A percentile compares a stretch with the other conserved stretches of the same genome.
Evolutionary conservation across 2,113 vertebrate genomes (phyloP).

Genomic region (Phrynocephalus versicolor): DNA sequence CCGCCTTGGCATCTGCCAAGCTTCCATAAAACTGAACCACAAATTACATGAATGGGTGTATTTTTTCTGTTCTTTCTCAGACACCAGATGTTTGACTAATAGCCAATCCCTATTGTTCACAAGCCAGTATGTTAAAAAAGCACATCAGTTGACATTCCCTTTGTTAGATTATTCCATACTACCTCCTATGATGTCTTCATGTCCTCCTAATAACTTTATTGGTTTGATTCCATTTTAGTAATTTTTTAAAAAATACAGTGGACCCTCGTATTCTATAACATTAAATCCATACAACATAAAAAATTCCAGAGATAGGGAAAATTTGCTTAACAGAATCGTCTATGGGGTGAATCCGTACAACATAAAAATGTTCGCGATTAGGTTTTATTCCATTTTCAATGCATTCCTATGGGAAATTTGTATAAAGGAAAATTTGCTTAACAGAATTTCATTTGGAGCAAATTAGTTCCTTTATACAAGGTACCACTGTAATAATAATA

Average conservation of each 20-base stretch:
- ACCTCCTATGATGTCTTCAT: accelerated
- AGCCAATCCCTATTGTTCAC: conserved; percentile 14
- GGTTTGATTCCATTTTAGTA: accelerated
- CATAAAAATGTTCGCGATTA: too few species aligned
- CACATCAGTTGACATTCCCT: neutral
- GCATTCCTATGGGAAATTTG: too few species aligned
- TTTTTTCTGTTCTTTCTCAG: conserved; percentile 22
- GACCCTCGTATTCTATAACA: too few species aligned
- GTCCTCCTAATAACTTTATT: neutral
- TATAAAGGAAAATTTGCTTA: too few species aligned
- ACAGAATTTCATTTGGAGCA: too few species aligned
- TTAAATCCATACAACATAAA: too few species aligned
- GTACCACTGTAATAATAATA: too few species aligned
- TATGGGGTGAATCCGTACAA: too few species aligned
- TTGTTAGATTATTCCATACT: neutral
- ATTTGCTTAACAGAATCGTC: too few species aligned
- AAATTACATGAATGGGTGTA: neutral
- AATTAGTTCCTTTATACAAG: too few species aligned
- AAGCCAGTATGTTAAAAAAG: neutral
- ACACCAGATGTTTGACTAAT: neutral
- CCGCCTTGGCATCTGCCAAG: neutral
- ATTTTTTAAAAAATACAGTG: neutral
- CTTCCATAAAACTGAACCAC: neutral
- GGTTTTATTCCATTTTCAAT: too few species aligned
- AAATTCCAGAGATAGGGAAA: too few species aligned